These are phyloP conservation scores for Eurystomus gularis DNA, from an alignment of 2,113 vertebrate genomes.

Conservation along the genomic window DNA sequence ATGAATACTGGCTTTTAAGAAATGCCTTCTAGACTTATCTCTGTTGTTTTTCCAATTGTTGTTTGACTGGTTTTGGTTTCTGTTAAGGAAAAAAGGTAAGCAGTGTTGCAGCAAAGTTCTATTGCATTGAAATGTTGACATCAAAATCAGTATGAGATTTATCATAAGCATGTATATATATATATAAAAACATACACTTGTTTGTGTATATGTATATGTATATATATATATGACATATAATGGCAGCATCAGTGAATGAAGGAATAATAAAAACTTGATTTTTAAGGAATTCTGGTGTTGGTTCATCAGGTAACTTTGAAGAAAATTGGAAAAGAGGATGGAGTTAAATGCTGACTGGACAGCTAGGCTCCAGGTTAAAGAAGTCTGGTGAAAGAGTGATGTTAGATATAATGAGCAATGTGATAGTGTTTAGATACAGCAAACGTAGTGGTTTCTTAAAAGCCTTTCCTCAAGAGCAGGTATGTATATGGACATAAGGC, in stretches of 20 bases:
- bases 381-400: not conserved
- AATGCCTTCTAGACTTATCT: not conserved
- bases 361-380: not conserved
- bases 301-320: not conserved
- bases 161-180: not conserved
- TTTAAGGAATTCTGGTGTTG: not conserved
- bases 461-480: not conserved
- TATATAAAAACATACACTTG: fast-evolving
- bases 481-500: too few relatives aligned
- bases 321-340: not conserved
- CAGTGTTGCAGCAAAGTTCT: not conserved
- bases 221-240: not conserved
- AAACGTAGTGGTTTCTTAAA: not conserved
- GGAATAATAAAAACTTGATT: not conserved
- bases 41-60: not conserved
- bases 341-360: not conserved
- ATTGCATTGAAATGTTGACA: not conserved
- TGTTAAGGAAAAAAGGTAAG: not conserved
- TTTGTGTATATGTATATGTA: not conserved
- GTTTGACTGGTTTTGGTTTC: not conserved
- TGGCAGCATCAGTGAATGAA: not conserved
- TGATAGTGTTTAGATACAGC: not conserved
- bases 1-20: not conserved
- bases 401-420: not conserved
- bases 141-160: not conserved